phyloP scores from a whole-genome alignment of 2,797 vertebrate genomes.

The Chelon labrosus region DNA sequence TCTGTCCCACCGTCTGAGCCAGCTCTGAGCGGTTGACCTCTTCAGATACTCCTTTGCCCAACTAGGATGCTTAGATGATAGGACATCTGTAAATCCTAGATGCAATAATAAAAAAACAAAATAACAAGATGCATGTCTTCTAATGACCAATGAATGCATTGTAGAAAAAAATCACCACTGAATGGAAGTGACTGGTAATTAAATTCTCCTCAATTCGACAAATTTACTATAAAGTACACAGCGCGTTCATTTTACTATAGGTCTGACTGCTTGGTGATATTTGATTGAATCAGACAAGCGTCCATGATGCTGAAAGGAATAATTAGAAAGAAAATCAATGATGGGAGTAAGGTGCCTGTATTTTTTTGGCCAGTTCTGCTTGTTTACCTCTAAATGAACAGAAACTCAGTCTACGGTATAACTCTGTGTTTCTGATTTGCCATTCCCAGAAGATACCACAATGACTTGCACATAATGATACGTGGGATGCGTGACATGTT shows the following conservation, averaged over 20 bases:
- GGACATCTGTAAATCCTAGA: no score
- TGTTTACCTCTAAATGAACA: conserved; percentile 31
- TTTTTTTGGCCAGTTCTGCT: neutral
- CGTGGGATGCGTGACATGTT: conserved; percentile 47
- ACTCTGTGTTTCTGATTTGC: conserved; percentile 26
- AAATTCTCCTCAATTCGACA: neutral
- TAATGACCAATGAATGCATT: neutral
- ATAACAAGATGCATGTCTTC: neutral
- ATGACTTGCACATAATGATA: conserved; percentile 48
- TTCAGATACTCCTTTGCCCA: no score
- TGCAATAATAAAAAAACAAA: no score
- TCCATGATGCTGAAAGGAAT: neutral
- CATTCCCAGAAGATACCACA: conserved; percentile 34
- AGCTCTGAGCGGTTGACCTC: no score
- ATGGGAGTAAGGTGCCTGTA: conserved; percentile 9
- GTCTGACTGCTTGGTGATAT: neutral
- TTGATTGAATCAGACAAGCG: neutral
- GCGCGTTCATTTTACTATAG: no score
- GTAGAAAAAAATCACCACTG: neutral
- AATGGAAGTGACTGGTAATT: conserved; percentile 5
- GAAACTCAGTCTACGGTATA: neutral
- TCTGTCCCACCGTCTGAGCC: no score
- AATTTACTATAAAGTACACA: neutral
- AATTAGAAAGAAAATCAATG: conserved; percentile 18
- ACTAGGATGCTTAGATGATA: no score